A percentile compares a stretch with the other conserved stretches of the same genome.
Conservation (phyloP, 2,888 invertebrate species). For the Lasioglossum oenotherae region DNA sequence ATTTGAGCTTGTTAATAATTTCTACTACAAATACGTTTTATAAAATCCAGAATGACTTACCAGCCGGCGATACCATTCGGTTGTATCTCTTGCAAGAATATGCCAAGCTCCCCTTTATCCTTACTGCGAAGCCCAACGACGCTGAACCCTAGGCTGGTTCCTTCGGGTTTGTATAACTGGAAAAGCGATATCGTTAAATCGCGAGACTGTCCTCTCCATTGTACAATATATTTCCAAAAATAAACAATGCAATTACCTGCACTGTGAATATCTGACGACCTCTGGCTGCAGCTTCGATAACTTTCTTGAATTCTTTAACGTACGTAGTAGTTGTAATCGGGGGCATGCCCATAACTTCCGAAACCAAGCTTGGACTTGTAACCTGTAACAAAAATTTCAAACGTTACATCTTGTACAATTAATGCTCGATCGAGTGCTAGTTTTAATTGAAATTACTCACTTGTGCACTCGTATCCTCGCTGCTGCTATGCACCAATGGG, state of each 20-base stretch:
- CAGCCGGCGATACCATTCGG: conserved; percentile 88
- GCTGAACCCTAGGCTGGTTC: conserved; percentile 90
- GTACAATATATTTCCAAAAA: background rate
- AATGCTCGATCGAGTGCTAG: background rate
- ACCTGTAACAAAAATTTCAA: conserved; percentile 74
- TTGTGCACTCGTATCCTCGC: conserved; percentile 82
- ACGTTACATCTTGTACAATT: background rate
- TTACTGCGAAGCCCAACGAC: conserved; percentile 88
- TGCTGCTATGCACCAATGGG: conserved; percentile 86
- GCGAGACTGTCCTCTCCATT: background rate
- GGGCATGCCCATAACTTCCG: conserved; percentile 84
- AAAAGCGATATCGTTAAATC: conserved; percentile 50
- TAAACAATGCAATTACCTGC: conserved; percentile 79
- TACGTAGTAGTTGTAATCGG: conserved; percentile 86
- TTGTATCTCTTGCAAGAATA: conserved; percentile 89
- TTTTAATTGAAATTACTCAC: conserved; percentile 59
- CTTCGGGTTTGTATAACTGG: conserved; percentile 87
- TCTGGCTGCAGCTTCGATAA: conserved; percentile 86
- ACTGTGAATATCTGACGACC: conserved; percentile 87
- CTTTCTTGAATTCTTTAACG: conserved; percentile 86
- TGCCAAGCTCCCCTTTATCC: conserved; percentile 88
- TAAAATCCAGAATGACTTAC: conserved; percentile 82
- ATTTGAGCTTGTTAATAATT: background rate
- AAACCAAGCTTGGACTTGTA: conserved; percentile 82
- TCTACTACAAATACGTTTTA: background rate